Evolutionary conservation across 2,888 invertebrate genomes (phyloP).

Genomic region (Pheosia tremula): DNA sequence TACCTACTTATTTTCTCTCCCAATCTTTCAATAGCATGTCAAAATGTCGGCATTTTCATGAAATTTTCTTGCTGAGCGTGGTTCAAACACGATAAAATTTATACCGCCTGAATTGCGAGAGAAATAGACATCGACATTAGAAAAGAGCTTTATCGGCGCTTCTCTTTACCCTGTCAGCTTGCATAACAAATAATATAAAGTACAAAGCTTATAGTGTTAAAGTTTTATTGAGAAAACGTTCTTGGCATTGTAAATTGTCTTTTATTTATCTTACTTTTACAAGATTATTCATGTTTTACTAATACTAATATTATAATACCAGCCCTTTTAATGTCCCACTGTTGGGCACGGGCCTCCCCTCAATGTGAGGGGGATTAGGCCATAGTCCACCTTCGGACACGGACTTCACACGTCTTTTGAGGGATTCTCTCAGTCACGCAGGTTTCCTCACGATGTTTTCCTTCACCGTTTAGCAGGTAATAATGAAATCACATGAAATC

Average conservation of each 20-base stretch:
- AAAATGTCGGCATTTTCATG: conserved; percentile 26
- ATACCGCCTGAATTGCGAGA: conserved; percentile 17
- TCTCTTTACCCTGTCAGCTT: background rate
- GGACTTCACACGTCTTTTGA: too few species aligned
- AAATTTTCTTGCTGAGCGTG: conserved; percentile 15
- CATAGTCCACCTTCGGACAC: too few species aligned
- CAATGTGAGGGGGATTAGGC: too few species aligned
- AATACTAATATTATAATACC: too few species aligned
- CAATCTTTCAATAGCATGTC: conserved; percentile 20
- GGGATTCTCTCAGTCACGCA: too few species aligned
- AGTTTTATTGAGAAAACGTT: background rate
- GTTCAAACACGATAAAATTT: conserved; percentile 34
- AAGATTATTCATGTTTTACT: too few species aligned
- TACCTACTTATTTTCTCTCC: background rate
- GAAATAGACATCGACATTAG: conserved; percentile 30
- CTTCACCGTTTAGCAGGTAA: too few species aligned
- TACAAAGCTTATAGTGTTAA: background rate
- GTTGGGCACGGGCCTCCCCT: too few species aligned
- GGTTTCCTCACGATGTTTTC: too few species aligned
- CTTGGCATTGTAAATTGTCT: background rate
- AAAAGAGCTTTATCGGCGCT: conserved; percentile 2
- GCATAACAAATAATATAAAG: background rate
- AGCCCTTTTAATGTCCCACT: too few species aligned
- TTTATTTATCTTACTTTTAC: too few species aligned
- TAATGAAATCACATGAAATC: too few species aligned